Base-by-base conservation (phyloP, 2,888 invertebrate species). In the Aleiodes alternator region DNA sequence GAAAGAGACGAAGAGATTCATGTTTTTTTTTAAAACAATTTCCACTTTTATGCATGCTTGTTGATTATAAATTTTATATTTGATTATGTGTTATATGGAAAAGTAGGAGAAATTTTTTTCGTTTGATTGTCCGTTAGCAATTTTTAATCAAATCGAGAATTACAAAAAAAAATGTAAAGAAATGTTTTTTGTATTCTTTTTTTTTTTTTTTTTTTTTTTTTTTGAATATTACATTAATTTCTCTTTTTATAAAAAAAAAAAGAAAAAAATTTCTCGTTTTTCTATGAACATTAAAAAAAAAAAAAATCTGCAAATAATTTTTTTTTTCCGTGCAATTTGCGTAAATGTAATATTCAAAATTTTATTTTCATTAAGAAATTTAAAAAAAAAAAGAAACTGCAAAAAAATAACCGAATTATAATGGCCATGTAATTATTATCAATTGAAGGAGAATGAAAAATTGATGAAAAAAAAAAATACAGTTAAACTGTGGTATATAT, bases 251-350 rank as follows among this genome's bases (percentile, higher is more conserved):
- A 66, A 79, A 70, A 57, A 51, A 78, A 77, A 68, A 75, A 75
- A 76, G 74, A 23, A 23, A 2, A 23, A 23, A 4, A 14, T 43
- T 16, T 43, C 8, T 59, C 51, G 73, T 53, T 76, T 76, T 72
- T 72, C 55, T 48, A 70, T 75, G 69, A 79, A 70, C 64, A 56
- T 74, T 69, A 57, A 51, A 78, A 77, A 68, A 75, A 75, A 76
- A 75, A 23, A 23, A 2, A 23, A 23, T 68, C 61, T 68, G 76
- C 73, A 69, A 77, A 80, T 73, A 72, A 69, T 76, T 77, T 71
- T 76, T 76, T 70, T 76, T 56, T 69, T 76, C 75, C 69, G 79
- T 80, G 80, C 80, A 80, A 80, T 80, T 78, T 69, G 68, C 66
- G 43, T 76, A 69, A 70, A 55, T 69, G 55, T 75, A 61, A 61